Evolutionary conservation across 1,140 invertebrate species (phyloP).

Genomic region (Heliconius himera): DNA sequence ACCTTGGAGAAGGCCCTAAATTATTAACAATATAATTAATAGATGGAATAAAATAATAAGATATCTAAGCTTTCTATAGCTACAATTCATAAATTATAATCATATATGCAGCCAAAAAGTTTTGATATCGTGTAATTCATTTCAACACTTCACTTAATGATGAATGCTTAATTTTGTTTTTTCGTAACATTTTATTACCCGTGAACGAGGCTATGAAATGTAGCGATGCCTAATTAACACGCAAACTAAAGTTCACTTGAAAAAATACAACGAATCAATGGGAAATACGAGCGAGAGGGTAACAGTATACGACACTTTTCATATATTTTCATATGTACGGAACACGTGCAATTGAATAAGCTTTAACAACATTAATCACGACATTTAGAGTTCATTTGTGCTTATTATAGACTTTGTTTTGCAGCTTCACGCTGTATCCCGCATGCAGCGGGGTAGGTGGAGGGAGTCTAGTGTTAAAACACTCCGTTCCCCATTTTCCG

Average conservation of each 20-base stretch:
- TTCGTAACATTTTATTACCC: slow-evolving; percentile 24
- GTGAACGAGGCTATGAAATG: slow-evolving; percentile 23
- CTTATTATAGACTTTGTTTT: background rate
- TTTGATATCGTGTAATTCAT: background rate
- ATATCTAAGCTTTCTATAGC: too few relatives aligned
- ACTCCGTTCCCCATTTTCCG: background rate
- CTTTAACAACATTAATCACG: slow-evolving; percentile 6
- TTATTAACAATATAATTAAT: too few relatives aligned
- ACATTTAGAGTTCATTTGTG: background rate
- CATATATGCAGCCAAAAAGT: background rate
- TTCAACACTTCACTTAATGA: background rate
- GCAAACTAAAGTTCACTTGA: slow-evolving; percentile 30
- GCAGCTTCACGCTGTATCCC: background rate
- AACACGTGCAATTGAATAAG: background rate
- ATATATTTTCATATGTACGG: background rate
- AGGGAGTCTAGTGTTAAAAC: background rate
- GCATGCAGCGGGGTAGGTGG: background rate
- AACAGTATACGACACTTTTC: slow-evolving; percentile 15
- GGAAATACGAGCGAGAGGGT: background rate
- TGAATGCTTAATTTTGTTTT: background rate
- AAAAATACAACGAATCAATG: slow-evolving; percentile 11
- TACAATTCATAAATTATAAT: too few relatives aligned
- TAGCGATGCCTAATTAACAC: slow-evolving; percentile 26
- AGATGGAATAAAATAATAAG: too few relatives aligned
- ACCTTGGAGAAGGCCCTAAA: too few relatives aligned